phyloP scores from a whole-genome alignment of 2,888 invertebrate genomes.

The Standfussiana lucernea region DNA sequence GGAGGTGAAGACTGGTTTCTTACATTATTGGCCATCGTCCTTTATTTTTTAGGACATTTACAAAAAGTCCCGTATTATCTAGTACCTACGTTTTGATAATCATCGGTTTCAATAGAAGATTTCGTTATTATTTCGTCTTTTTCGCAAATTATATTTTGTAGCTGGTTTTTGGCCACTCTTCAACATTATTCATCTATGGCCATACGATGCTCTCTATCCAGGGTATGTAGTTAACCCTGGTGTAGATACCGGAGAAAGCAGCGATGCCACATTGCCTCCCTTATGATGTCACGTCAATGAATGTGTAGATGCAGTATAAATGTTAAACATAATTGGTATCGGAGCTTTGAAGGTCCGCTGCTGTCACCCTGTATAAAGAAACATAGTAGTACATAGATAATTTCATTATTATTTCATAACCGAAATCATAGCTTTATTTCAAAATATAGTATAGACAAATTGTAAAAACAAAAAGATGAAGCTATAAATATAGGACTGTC shows the following conservation, averaged over 20 bases:
- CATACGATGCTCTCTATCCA: conserved; percentile 50
- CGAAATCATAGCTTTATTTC: neutral
- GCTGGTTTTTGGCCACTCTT: neutral
- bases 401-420: neutral
- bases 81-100: too few relatives aligned
- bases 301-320: neutral
- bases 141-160: neutral
- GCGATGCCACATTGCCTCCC: conserved; percentile 37
- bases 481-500: too few relatives aligned
- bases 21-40: neutral
- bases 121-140: too few relatives aligned
- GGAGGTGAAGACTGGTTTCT: neutral
- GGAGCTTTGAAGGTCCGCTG: conserved; percentile 38
- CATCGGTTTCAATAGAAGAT: neutral
- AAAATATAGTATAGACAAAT: neutral
- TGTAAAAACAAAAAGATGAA: neutral
- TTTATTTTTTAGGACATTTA: neutral
- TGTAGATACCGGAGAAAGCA: conserved; percentile 32
- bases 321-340: neutral
- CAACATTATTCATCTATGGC: conserved; percentile 25
- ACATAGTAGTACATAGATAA: neutral
- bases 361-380: conserved; percentile 35
- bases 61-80: too few relatives aligned
- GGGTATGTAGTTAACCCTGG: conserved; percentile 38
- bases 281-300: conserved; percentile 39